Evolutionary conservation across 2,113 vertebrate genomes (phyloP).

Genomic region (Cyprinodon tularosa): DNA sequence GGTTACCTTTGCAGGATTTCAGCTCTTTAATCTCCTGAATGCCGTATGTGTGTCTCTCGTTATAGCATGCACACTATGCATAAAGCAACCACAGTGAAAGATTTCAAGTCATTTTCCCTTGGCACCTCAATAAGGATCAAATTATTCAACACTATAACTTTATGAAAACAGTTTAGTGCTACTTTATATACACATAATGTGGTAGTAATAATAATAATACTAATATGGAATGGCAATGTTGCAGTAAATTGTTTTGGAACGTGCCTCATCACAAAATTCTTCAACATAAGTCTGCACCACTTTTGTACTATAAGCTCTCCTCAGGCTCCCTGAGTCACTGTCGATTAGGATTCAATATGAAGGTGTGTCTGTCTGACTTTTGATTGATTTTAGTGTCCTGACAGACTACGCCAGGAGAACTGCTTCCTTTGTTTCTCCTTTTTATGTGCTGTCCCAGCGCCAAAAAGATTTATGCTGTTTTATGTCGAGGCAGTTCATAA

Average conservation of each 20-base stretch:
- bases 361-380: constrained; percentile 46
- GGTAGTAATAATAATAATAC: neutral
- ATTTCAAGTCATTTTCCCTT: no score
- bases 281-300: constrained; percentile 1
- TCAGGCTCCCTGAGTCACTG: constrained; percentile 24
- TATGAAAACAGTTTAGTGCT: neutral
- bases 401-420: constrained; percentile 31
- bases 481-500: neutral
- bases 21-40: neutral
- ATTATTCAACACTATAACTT: no score
- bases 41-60: neutral
- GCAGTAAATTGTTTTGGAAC: neutral
- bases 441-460: constrained; percentile 63
- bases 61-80: neutral
- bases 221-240: neutral
- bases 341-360: constrained; percentile 48
- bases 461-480: constrained; percentile 76
- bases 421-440: constrained; percentile 67
- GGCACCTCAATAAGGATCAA: no score
- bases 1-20: neutral
- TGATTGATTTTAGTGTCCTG: constrained; percentile 60
- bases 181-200: neutral
- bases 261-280: neutral
- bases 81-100: neutral
- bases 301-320: constrained; percentile 1